Evolutionary conservation across 1,140 invertebrate genomes (phyloP), one percentile per base, ranked within the genome.

Genomic region (Drosophila willistoni): DNA sequence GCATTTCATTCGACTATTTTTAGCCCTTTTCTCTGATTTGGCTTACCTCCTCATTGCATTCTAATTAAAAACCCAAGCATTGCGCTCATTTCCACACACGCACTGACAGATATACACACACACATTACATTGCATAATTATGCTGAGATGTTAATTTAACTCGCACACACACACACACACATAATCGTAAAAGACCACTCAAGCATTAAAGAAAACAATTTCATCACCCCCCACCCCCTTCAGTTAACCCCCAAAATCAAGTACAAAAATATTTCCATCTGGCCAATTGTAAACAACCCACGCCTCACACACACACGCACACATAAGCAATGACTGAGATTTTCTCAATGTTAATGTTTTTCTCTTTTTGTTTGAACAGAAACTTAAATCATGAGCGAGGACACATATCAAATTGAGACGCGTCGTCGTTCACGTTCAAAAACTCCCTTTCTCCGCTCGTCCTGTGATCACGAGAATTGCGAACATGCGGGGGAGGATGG

Each of bases 361-460:
- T 63, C 47, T 47, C 33, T 25, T 13, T 41, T 47, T 39, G 67
- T 44, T 59, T 78, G 69, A 44, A 12, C 34, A 71, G 68, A 44
- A 76, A 54, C 55, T 7, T 57, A 51, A 51, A 72, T 51, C 44
- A 91, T 91, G 90, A 89, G 79, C 57, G 83, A 71, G 29, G 77
- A 89, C 57, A 68, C 73, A n/a, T 83, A 91, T 72, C 85, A 90
- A 41, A 91, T 91, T 64, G 90, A 90, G 36, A 91, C 90, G 60
- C 91, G 93, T 86, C 93, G 92, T 89, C 93, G 94, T 90, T 95
- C 94, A 72, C 93, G 94, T 60, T 95, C 94, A 22, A 94, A 93
- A 79, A 95, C 94, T 73, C 94, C 94, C 68, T 94, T 94, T 81
- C 78, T 94, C 47, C 92, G 92, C 67, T 93, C 93, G 62, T 93